phyloP scores from a whole-genome alignment of 2,888 invertebrate genomes.

The Hydropsyche betteni region DNA sequence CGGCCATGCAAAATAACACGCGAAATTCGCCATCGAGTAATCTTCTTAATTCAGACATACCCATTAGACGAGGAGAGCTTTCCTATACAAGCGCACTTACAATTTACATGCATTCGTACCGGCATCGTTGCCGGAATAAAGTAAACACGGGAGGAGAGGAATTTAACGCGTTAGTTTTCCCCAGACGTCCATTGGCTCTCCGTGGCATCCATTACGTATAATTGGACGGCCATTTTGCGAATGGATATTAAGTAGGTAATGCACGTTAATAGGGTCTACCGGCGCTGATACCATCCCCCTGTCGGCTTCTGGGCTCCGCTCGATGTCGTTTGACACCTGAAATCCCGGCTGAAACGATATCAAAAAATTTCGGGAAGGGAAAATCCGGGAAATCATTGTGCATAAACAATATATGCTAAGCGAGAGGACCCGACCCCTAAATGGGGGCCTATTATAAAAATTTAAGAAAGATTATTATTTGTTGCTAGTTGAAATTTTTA shows the following conservation, averaged over 20 bases:
- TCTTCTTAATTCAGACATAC: conserved; percentile 41
- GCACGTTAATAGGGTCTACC: conserved; percentile 47
- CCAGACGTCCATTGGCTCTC: conserved; percentile 46
- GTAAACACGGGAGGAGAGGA: conserved; percentile 40
- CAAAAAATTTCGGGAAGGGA: too few species aligned
- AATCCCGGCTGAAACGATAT: conserved; percentile 4
- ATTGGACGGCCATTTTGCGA: conserved; percentile 66
- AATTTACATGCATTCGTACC: background rate
- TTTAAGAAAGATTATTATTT: too few species aligned
- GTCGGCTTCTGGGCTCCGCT: background rate
- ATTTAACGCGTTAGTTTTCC: conserved; percentile 45
- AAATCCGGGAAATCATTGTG: too few species aligned
- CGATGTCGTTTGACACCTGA: conserved; percentile 33
- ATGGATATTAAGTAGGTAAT: conserved; percentile 57
- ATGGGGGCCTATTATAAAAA: too few species aligned
- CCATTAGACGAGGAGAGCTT: conserved; percentile 35
- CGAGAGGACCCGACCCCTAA: too few species aligned
- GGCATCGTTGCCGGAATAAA: conserved; percentile 8
- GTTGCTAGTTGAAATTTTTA: too few species aligned
- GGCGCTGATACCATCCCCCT: conserved; percentile 31
- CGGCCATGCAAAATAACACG: conserved; percentile 30
- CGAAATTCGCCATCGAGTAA: conserved; percentile 29
- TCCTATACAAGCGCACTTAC: conserved; percentile 19
- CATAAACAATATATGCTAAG: too few species aligned
- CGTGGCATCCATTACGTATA: conserved; percentile 65